A percentile compares a stretch with the other conserved stretches of the same genome.
phyloP scores from a whole-genome alignment of 2,888 invertebrate genomes.

The Mesorhabditis belari region DNA sequence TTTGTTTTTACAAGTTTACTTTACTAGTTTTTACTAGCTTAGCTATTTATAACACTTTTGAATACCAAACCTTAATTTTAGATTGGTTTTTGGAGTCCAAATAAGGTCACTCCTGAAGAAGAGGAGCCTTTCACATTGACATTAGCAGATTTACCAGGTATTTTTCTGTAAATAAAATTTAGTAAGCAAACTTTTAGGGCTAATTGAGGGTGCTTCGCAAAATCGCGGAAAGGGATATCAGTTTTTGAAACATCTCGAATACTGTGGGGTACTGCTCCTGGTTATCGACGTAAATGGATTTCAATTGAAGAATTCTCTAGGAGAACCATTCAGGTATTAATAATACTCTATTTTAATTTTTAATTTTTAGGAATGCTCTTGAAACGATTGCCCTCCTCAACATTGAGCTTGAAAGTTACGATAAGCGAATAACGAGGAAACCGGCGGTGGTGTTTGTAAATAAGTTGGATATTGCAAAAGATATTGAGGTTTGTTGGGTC shows the following conservation, averaged over 20 bases:
- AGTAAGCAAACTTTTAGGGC: slow-evolving; percentile 20
- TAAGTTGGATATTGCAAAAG: slow-evolving; percentile 34
- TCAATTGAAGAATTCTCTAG: slow-evolving; percentile 31
- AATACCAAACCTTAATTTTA: too few relatives aligned
- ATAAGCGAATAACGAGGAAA: slow-evolving; percentile 27
- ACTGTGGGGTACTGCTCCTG: slow-evolving; percentile 45
- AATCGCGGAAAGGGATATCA: slow-evolving; percentile 44
- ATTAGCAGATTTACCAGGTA: slow-evolving; percentile 38
- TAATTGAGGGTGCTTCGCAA: slow-evolving; percentile 46
- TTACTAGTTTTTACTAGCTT: background rate
- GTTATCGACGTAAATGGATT: slow-evolving; percentile 47
- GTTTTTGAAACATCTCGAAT: slow-evolving; percentile 47
- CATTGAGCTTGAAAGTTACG: slow-evolving; percentile 38
- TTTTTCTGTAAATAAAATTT: background rate
- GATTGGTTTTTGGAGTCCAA: slow-evolving; percentile 16
- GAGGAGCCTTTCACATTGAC: slow-evolving; percentile 36
- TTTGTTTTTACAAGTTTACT: too few relatives aligned
- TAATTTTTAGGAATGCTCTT: slow-evolving; percentile 28
- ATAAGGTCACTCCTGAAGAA: slow-evolving; percentile 9
- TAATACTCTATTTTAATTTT: background rate
- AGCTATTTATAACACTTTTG: too few relatives aligned
- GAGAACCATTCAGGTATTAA: slow-evolving; percentile 36
- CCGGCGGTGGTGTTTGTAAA: slow-evolving; percentile 40
- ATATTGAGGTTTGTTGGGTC: slow-evolving; percentile 15
- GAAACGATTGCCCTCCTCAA: slow-evolving; percentile 44